Evolutionary conservation across 2,797 vertebrate genomes (phyloP), one percentile per base, ranked within the genome.

Genomic region (Octomys mimax): DNA sequence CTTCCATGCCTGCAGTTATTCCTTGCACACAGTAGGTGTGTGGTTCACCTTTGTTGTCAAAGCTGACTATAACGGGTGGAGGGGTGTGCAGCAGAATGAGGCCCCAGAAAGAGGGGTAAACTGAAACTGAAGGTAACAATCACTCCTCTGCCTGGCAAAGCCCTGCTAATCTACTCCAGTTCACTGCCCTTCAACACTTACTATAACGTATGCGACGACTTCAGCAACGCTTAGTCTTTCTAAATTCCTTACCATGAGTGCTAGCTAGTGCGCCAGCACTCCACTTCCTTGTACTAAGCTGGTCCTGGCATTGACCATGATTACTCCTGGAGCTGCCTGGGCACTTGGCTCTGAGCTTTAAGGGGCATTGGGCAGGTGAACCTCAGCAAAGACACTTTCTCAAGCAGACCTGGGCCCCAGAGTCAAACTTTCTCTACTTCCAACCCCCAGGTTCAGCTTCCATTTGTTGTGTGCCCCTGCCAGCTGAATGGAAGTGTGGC

Each of bases 201-300:
- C 94, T 77, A 57, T 78, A 24, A 90, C 87, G 49, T 33, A 33
- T 59, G 42, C 24, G 28, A 88, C 46, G 66, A 66, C 86, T 91
- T 95, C 91, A 85, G 89, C 82, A 92, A 28, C 49, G 78, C 77
- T 66, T 21, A 18, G 28, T 36, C 95, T 91, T 96, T 94, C 89
- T 71, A 78, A n/a, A 84, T 93, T 85, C 77, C 94, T 79, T 79
- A 81, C 36, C 71, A 7, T 59, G 77, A 95, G 52, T 18, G 28
- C 92, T 42, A 21, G 61, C 24, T 28, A 81, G 26, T 5, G 10
- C 68, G 95, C 94, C 95, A 95, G 94, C 87, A 66, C 54, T 92
- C 92, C 39, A 92, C 73, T 97, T 61, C 85, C 71, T 54, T 71
- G 61, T 77, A 54, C 14, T 95, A 93, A 90, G 64, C 70, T 71